Percentiles rank a stretch among this genome's conserved stretches.
Evolutionary conservation across 2,888 invertebrate genomes (phyloP).

Genomic region (Bruchidius siliquastri): DNA sequence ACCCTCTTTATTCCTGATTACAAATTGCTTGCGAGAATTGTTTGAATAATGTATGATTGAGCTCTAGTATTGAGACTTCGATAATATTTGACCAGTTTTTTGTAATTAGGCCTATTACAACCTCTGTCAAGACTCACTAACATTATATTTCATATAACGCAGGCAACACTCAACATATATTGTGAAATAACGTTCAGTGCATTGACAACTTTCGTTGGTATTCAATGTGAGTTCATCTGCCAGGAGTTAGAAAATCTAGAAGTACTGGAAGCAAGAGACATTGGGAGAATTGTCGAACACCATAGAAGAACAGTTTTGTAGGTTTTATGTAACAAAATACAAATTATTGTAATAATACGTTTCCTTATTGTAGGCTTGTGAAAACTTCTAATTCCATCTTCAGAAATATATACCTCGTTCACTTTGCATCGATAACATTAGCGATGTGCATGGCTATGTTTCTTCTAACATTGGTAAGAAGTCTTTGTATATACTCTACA

Average conservation of each 20-base stretch:
- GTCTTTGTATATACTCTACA: no score
- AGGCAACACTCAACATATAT: background rate
- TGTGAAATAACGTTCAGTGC: background rate
- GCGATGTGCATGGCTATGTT: background rate
- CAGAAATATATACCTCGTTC: background rate
- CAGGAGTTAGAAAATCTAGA: background rate
- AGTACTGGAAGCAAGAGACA: background rate
- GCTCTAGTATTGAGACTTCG: no score
- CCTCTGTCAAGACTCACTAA: no score
- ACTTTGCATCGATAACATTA: background rate
- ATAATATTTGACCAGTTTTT: no score
- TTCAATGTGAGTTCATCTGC: background rate
- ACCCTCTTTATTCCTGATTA: no score
- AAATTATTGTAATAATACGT: no score
- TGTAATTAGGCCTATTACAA: no score
- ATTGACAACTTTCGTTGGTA: background rate
- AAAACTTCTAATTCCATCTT: background rate
- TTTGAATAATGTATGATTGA: no score
- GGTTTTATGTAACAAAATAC: no score
- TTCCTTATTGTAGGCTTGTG: background rate
- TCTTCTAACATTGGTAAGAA: background rate
- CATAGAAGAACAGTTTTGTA: background rate
- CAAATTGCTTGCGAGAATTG: no score
- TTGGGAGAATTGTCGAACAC: background rate
- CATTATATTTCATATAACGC: no score